These are phyloP conservation scores for Tachysurus vachellii DNA, from an alignment of 2,113 vertebrate genomes.

Conservation along the genomic window DNA sequence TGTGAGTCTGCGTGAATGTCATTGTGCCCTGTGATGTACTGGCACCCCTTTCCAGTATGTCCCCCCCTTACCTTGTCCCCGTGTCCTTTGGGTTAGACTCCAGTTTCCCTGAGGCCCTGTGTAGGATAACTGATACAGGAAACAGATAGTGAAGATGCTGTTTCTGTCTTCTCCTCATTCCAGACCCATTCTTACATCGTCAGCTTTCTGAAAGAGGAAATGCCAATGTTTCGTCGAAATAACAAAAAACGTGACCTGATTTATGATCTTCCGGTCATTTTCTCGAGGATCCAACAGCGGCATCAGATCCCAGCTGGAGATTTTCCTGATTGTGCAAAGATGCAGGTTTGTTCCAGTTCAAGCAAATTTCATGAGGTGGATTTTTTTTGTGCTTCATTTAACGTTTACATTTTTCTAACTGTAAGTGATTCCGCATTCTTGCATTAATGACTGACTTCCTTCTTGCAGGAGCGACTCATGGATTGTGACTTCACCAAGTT, in stretches of 20 bases:
- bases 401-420: neutral
- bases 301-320: conserved; percentile 89
- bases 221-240: conserved; percentile 90
- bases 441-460: neutral
- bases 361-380: neutral
- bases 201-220: conserved; percentile 88
- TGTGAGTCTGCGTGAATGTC: too few relatives aligned
- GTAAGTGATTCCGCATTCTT: neutral
- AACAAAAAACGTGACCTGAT: conserved; percentile 92
- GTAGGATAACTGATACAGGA: too few relatives aligned
- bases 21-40: too few relatives aligned
- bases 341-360: conserved; percentile 79
- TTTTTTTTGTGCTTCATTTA: neutral
- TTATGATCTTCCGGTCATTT: conserved; percentile 84
- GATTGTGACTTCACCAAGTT: conserved; percentile 88
- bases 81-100: too few relatives aligned
- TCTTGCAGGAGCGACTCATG: conserved; percentile 81
- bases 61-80: too few relatives aligned
- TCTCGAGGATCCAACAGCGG: conserved; percentile 86
- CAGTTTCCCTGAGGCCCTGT: too few relatives aligned
- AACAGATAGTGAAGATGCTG: neutral
- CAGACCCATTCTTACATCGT: conserved; percentile 91
- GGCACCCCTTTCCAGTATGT: too few relatives aligned
- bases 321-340: conserved; percentile 88
- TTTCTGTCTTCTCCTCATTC: neutral